phyloP scores from a whole-genome alignment of 2,797 vertebrate genomes.

The Gephyroberyx darwinii region DNA sequence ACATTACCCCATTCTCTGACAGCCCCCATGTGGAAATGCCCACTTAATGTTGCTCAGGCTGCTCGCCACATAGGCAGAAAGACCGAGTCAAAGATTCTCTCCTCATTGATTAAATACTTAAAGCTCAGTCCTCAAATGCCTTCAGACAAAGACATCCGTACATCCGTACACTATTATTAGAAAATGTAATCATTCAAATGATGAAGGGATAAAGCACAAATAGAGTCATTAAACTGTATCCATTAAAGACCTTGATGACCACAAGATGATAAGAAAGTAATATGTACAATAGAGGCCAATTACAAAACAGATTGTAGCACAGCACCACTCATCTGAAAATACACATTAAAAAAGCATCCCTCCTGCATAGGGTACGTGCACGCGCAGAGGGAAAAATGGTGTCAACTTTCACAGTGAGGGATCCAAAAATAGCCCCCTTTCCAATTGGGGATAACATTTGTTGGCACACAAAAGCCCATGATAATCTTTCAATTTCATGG shows the following conservation, averaged over 20 bases:
- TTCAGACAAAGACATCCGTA: slow-evolving; percentile 49
- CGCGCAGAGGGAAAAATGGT: slow-evolving; percentile 73
- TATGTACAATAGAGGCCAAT: slow-evolving; percentile 8
- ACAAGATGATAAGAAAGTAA: slow-evolving; percentile 3
- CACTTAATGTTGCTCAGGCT: slow-evolving; percentile 66
- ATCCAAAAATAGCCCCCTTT: slow-evolving; percentile 80
- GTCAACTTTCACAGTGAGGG: slow-evolving; percentile 79
- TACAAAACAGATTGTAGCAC: slow-evolving; percentile 28
- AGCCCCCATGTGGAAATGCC: slow-evolving; percentile 64
- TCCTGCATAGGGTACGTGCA: slow-evolving; percentile 50
- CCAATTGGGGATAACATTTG: slow-evolving; percentile 79
- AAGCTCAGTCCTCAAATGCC: slow-evolving; percentile 34
- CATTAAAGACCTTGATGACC: slow-evolving; percentile 20
- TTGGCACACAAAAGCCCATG: slow-evolving; percentile 77
- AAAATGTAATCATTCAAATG: slow-evolving; percentile 50
- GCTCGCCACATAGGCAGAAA: slow-evolving; percentile 36
- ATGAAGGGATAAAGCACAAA: slow-evolving; percentile 49
- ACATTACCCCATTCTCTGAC: slow-evolving; percentile 69
- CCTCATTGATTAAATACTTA: slow-evolving; percentile 54
- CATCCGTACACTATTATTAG: slow-evolving; percentile 54
- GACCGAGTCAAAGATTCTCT: slow-evolving; percentile 46
- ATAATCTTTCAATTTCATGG: slow-evolving; percentile 80
- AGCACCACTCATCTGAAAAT: slow-evolving; percentile 48
- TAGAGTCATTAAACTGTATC: slow-evolving; percentile 51
- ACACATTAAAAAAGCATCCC: slow-evolving; percentile 38